Evolutionary conservation across 2,113 vertebrate species (phyloP), one percentile per base, ranked within the genome.

Genomic region (Rhagologus leucostigma): DNA sequence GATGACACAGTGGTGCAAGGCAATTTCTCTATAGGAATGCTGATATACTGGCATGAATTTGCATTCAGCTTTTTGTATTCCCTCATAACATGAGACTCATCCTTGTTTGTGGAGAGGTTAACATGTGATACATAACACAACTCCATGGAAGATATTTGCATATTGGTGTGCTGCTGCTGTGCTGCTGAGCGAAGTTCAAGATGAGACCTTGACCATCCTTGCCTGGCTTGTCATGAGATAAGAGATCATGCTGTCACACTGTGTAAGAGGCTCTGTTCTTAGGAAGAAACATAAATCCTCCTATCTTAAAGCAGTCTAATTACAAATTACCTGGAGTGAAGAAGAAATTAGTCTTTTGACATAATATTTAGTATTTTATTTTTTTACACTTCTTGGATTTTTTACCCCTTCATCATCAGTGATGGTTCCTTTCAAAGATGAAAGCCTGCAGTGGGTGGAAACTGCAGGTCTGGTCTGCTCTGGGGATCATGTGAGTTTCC

Each of bases 201-300:
- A 76, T 53, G 55, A 95, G 64, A 94, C 92, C 92, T 95, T 94
- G 95, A 81, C 95, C 79, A 74, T 70, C 95, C 68, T 90, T 92
- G 87, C 68, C 76, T 78, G 50, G 17, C 47, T 59, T 91, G 69
- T 90, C 79, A 32, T 64, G 93, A 86, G 69, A 77, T 87, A 73
- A 93, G 65, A 64, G 65, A 59, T 52, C 77, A 7, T 70, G 67
- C 83, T 93, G 90, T 93, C 74, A 82, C n/a, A 27, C 53, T 71
- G 52, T 0, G 0, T 55, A 46, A 70, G 52, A 85, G 65, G 21
- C 39, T 69, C 60, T 83, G 42, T 4, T 75, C 73, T 78, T 78
- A 53, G 77, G 78, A 85, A 71, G 74, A 78, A 79, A 80, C 46
- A 33, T 44, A 92, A 93, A 89, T 90, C n/a, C 29, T 93, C 44